Conservation (phyloP, 2,888 invertebrate genomes). For the Leptodirus hochenwartii region DNA sequence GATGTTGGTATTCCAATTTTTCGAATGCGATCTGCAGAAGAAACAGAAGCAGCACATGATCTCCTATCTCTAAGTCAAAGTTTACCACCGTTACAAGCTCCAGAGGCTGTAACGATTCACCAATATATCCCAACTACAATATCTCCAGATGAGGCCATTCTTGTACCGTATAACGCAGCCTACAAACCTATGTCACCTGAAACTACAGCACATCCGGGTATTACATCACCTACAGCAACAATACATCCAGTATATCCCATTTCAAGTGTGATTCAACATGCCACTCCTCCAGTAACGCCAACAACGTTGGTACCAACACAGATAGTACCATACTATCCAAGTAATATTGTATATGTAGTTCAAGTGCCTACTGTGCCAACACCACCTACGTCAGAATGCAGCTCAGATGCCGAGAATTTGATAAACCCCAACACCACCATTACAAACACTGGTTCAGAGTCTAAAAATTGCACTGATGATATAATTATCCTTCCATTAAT, state of each 20-base stretch:
- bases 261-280: no score
- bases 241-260: constrained; percentile 11
- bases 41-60: constrained; percentile 80
- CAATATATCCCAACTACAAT: constrained; percentile 30
- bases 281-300: constrained; percentile 11
- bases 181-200: constrained; percentile 21
- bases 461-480: constrained; percentile 16
- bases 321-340: constrained; percentile 21
- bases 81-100: constrained; percentile 54
- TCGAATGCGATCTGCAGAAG: constrained; percentile 45
- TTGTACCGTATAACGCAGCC: constrained; percentile 16
- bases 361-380: constrained; percentile 32
- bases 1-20: constrained; percentile 27
- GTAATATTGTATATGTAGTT: constrained; percentile 24
- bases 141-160: constrained; percentile 12
- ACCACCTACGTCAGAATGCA: constrained; percentile 56
- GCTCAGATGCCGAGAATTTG: constrained; percentile 48
- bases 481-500: constrained; percentile 32
- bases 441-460: constrained; percentile 12
- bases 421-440: no score
- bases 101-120: constrained; percentile 45
- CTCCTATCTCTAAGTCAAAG: constrained; percentile 58
- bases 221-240: constrained; percentile 11
- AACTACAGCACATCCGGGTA: constrained; percentile 7
- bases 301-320: no score